A percentile compares a stretch with the other conserved stretches of the same genome.
Evolutionary conservation across 2,888 invertebrate species (phyloP).

Genomic region (Slavum lentiscoides): DNA sequence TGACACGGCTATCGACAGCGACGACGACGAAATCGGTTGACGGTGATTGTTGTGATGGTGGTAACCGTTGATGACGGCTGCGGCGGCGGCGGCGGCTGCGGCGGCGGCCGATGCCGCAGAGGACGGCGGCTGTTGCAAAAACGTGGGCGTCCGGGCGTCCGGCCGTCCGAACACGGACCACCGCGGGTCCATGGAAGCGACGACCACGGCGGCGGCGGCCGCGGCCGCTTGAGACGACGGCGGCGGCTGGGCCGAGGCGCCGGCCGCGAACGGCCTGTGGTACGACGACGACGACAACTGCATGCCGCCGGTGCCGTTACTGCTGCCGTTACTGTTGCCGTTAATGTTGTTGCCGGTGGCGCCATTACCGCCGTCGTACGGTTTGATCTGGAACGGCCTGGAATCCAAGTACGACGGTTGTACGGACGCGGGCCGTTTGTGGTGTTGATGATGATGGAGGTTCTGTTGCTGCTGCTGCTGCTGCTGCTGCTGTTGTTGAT

Average conservation of each 20-base stretch:
- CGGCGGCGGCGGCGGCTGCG: constrained; percentile 12
- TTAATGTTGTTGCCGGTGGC: not conserved
- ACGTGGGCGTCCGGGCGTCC: constrained; percentile 32
- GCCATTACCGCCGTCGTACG: constrained; percentile 35
- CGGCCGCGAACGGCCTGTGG: constrained; percentile 55
- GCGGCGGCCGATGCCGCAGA: constrained; percentile 4
- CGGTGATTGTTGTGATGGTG: constrained; percentile 55
- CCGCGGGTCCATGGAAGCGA: constrained; percentile 53
- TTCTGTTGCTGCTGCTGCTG: constrained; percentile 34
- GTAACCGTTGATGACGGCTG: constrained; percentile 27
- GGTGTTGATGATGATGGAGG: not conserved
- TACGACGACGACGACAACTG: constrained; percentile 49
- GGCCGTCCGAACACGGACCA: constrained; percentile 52
- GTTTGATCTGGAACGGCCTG: constrained; percentile 44
- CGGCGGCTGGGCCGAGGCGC: constrained; percentile 53
- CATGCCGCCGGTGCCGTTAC: constrained; percentile 36
- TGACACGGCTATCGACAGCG: constrained; percentile 57
- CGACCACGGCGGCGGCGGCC: constrained; percentile 54
- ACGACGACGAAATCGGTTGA: constrained; percentile 57
- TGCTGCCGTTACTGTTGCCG: not conserved
- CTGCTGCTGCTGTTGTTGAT: constrained; percentile 20
- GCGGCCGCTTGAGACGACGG: constrained; percentile 34
- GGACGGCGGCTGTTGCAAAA: constrained; percentile 25
- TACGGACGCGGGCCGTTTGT: constrained; percentile 34
- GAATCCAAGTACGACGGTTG: constrained; percentile 48